Base-by-base conservation (phyloP, 1,140 invertebrate species). In the Heliconius hewitsoni region DNA sequence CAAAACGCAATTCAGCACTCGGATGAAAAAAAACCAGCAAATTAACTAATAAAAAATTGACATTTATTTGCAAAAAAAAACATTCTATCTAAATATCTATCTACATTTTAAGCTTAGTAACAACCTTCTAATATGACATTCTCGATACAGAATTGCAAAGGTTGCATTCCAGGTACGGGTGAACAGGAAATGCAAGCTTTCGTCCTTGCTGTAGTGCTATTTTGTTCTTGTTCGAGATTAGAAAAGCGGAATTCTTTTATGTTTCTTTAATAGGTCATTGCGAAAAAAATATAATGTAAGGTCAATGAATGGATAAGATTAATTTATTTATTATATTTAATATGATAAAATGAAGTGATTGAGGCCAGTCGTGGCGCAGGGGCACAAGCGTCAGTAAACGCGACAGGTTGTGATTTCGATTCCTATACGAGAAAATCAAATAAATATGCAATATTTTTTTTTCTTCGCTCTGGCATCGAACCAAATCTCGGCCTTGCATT, bases 121-220 rank as follows among this genome's bases (percentile, higher is more conserved):
- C 27, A 66, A 66, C 27, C 60, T 66, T 66, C 27, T 66, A 66
- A 66, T 66, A 30, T 2, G 27, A 66, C 60, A 66, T 66, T 66
- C 60, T 66, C n/a, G 23, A n/a, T n/a, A 27, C 11, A 66, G 60
- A 13, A n/a, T 66, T 13, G 23, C 13, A 66, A 66, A 66, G n/a
- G 60, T 66, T 66, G 60, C 60, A 66, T 66, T 66, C 60, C 60
- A 6, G 27, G 0, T 11, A 66, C 5, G 27, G 42, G 60, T 3
- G 60, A 66, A 27, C 27, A 66, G 60, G 60, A 66, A 66, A 66
- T 52, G 60, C 60, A 66, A 66, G 60, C 27, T 66, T 30, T 66
- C 60, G 60, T 66, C 60, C 60, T 66, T 66, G 60, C 60, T 16
- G 11, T 5, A 66, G 4, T 30, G 18, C 27, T 30, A 66, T 66